Conservation (phyloP, 2,888 invertebrate species). For the Cantharis flavilabris region DNA sequence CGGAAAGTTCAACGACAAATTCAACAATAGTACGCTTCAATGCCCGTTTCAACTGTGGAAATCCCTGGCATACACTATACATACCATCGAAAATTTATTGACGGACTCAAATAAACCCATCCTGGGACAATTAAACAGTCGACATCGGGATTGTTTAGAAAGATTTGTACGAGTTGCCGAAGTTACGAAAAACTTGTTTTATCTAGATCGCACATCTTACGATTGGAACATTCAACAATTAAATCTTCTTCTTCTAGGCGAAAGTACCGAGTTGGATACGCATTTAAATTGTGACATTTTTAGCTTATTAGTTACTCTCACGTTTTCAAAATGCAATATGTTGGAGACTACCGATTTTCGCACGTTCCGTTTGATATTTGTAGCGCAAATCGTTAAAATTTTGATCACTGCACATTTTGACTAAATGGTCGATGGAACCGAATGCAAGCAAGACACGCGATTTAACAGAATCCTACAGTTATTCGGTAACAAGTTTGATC, state of each 20-base stretch:
- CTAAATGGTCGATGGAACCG: constrained; percentile 30
- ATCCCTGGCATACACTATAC: constrained; percentile 78
- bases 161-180: constrained; percentile 68
- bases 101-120: constrained; percentile 72
- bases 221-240: too few relatives aligned
- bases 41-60: constrained; percentile 69
- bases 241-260: too few relatives aligned
- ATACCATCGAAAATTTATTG: constrained; percentile 74
- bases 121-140: constrained; percentile 74
- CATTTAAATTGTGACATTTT: constrained; percentile 84
- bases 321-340: constrained; percentile 72
- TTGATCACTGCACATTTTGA: constrained; percentile 66
- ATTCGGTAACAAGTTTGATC: constrained; percentile 51
- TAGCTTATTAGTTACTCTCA: constrained; percentile 69
- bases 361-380: constrained; percentile 76
- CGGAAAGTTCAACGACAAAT: constrained; percentile 50
- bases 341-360: constrained; percentile 59
- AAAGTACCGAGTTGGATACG: constrained; percentile 40
- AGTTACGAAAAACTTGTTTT: constrained; percentile 48
- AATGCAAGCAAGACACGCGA: not conserved
- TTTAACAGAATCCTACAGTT: constrained; percentile 43
- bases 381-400: constrained; percentile 81
- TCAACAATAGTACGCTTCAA: constrained; percentile 57
- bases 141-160: constrained; percentile 77
- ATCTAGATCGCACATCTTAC: constrained; percentile 33